Conservation (phyloP, 2,797 vertebrate genomes). For the Huso huso region DNA sequence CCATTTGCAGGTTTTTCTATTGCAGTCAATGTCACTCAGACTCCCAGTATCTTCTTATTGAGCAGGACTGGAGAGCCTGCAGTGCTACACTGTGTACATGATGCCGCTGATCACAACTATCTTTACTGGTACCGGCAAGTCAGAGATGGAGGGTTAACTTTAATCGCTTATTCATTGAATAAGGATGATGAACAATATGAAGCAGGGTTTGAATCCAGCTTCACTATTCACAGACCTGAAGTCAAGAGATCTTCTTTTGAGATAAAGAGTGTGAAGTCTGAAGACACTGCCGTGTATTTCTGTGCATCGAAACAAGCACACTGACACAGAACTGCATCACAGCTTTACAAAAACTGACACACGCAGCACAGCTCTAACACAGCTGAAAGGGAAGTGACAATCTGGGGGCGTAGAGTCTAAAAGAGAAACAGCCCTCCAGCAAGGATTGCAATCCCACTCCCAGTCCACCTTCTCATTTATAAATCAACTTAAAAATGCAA, state of each 20-base stretch:
- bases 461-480: too few species aligned
- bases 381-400: neutral
- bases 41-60: too few species aligned
- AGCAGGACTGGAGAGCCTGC: too few species aligned
- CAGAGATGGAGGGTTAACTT: slow-evolving; percentile 2
- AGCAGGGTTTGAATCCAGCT: slow-evolving; percentile 18
- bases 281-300: slow-evolving; percentile 46
- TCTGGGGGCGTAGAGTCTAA: too few species aligned
- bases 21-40: too few species aligned
- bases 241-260: slow-evolving; percentile 12
- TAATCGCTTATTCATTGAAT: neutral
- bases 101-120: neutral
- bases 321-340: slow-evolving; percentile 22
- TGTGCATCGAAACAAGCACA: slow-evolving; percentile 41
- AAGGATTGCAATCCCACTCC: too few species aligned
- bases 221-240: slow-evolving; percentile 25
- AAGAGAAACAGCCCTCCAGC: too few species aligned
- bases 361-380: neutral
- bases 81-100: too few species aligned
- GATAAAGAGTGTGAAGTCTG: slow-evolving; percentile 15
- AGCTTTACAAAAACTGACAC: slow-evolving; percentile 35
- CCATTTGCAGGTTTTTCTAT: too few species aligned
- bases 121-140: slow-evolving; percentile 21
- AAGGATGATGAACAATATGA: neutral
- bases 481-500: too few species aligned